A percentile compares a stretch with the other conserved stretches of the same genome.
Evolutionary conservation across 2,888 invertebrate species (phyloP).

Genomic region (Elysia crispata): DNA sequence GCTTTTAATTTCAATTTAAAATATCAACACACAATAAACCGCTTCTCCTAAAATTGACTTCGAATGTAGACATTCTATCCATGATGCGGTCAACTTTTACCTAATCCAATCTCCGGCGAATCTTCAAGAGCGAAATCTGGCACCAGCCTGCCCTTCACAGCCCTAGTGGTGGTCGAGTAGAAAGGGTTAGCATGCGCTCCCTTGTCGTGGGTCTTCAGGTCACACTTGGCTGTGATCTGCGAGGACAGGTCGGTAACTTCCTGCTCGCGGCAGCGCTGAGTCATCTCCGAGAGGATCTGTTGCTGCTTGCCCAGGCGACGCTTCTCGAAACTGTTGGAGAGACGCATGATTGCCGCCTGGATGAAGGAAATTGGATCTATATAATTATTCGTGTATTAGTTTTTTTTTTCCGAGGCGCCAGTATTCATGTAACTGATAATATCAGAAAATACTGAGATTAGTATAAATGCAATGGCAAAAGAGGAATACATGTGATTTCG

Average conservation of each 20-base stretch:
- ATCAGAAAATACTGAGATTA: neutral
- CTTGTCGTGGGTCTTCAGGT: constrained; percentile 42
- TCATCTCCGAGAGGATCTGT: constrained; percentile 68
- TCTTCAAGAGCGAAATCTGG: too few species aligned
- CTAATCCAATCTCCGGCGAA: too few species aligned
- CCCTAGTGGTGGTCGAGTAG: constrained; percentile 52
- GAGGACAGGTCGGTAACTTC: constrained; percentile 66
- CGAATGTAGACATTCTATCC: too few species aligned
- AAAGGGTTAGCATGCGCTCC: constrained; percentile 54
- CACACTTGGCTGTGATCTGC: constrained; percentile 59
- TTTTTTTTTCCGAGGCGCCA: too few species aligned
- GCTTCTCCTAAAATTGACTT: too few species aligned
- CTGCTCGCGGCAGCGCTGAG: constrained; percentile 68
- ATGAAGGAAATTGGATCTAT: neutral
- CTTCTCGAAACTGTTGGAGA: constrained; percentile 66
- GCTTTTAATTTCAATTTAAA: too few species aligned
- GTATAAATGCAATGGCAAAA: too few species aligned
- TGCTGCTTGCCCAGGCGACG: constrained; percentile 69
- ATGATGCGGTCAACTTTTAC: too few species aligned
- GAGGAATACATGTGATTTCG: too few species aligned
- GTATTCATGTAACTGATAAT: neutral
- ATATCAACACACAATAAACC: too few species aligned
- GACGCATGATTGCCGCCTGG: constrained; percentile 62
- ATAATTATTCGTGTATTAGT: neutral
- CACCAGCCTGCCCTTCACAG: constrained; percentile 50